Conservation (phyloP, 2,113 vertebrate species). For the Bubo bubo region DNA sequence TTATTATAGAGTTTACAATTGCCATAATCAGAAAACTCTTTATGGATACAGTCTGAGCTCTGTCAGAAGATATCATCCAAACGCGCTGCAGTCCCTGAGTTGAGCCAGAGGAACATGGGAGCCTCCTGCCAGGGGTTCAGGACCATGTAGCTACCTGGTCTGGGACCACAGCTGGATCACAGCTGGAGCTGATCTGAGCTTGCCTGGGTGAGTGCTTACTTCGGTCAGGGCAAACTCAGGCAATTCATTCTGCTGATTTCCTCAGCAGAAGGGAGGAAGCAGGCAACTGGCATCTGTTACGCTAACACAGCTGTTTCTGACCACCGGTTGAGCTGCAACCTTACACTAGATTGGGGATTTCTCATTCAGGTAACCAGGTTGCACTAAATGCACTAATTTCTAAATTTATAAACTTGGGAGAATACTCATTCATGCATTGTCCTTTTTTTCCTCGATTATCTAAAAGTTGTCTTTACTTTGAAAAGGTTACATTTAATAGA, state of each 20-base stretch:
- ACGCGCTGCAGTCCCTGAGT: fast-evolving
- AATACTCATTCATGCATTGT: background rate
- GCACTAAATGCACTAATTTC: background rate
- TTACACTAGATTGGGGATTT: fast-evolving
- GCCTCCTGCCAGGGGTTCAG: background rate
- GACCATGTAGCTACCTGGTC: background rate
- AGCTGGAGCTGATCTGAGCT: background rate
- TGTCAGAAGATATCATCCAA: background rate
- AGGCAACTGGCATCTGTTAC: background rate
- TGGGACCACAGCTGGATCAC: background rate
- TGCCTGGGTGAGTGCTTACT: background rate
- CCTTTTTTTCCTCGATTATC: background rate
- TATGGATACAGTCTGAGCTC: background rate
- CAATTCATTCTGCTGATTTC: background rate
- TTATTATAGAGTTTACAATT: background rate
- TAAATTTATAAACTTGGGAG: background rate
- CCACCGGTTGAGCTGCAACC: background rate
- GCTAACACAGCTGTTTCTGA: background rate
- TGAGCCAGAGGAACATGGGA: background rate
- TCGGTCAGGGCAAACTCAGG: background rate
- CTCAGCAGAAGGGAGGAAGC: background rate
- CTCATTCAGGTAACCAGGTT: background rate
- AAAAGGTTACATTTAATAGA: conserved; percentile 2
- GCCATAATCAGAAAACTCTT: background rate
- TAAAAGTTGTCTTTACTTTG: background rate